Conservation (phyloP, 92 coral and sea anemone genomes). For the Epizoanthus scotinus region DNA sequence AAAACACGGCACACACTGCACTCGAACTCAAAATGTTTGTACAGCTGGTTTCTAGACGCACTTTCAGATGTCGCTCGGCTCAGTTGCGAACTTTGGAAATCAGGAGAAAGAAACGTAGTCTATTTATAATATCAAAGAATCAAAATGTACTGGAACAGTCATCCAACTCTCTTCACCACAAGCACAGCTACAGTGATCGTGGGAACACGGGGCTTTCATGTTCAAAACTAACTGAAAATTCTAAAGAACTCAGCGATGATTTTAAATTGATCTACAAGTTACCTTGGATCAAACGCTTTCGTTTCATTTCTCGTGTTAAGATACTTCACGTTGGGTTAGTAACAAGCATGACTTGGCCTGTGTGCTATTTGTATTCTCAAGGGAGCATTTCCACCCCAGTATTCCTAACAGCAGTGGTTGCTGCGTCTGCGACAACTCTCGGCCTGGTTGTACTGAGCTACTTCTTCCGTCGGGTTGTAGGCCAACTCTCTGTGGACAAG, state of each 20-base stretch:
- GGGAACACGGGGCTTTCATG: background rate
- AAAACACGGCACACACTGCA: no score
- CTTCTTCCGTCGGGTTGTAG: conserved; percentile 82
- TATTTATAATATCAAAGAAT: background rate
- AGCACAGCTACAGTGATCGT: background rate
- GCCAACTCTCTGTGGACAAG: conserved; percentile 61
- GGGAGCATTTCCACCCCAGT: conserved; percentile 54
- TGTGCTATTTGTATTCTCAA: conserved; percentile 68
- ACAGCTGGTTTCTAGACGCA: background rate
- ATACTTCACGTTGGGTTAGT: conserved; percentile 72
- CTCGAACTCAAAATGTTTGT: conserved; percentile 12
- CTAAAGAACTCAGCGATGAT: conserved; percentile 12
- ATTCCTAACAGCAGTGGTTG: conserved; percentile 53
- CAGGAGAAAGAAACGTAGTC: background rate
- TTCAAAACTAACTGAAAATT: background rate
- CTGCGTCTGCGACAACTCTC: conserved; percentile 77
- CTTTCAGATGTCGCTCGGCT: background rate
- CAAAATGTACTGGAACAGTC: background rate
- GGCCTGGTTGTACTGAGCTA: conserved; percentile 78
- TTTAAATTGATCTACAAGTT: conserved; percentile 63
- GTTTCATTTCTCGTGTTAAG: conserved; percentile 78
- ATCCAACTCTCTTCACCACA: background rate
- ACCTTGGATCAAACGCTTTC: conserved; percentile 77
- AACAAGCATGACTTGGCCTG: conserved; percentile 65
- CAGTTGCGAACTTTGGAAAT: background rate